Conservation (phyloP, 2,797 vertebrate genomes). For the Pangasius krempfi region DNA sequence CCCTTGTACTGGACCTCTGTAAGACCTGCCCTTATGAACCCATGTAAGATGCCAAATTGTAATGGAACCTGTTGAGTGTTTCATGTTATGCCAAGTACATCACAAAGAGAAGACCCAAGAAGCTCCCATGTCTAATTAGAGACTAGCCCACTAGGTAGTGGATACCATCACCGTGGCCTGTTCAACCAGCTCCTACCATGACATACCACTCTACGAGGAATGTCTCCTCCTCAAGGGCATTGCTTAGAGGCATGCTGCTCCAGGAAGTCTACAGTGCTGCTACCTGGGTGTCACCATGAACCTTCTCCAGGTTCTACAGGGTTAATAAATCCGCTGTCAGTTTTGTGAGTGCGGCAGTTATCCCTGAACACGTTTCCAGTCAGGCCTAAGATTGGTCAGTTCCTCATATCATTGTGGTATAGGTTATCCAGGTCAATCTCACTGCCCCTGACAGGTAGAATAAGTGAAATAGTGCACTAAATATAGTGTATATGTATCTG, state of each 20-base stretch:
- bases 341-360: neutral
- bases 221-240: neutral
- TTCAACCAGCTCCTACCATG: neutral
- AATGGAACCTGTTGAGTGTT: neutral
- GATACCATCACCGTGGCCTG: conserved; percentile 2
- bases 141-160: neutral
- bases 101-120: neutral
- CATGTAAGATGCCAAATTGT: neutral
- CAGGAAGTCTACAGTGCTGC: neutral
- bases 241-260: neutral
- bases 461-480: neutral
- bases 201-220: neutral
- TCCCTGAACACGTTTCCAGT: neutral
- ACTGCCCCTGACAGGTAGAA: neutral
- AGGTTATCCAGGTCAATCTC: neutral
- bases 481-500: neutral
- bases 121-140: neutral
- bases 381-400: neutral
- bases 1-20: neutral
- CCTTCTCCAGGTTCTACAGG: neutral
- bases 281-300: neutral
- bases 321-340: neutral
- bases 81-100: neutral
- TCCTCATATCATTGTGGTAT: neutral
- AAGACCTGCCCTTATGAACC: neutral